Percentiles rank a stretch among this genome's conserved stretches.
Conservation (phyloP, 2,888 invertebrate genomes). For the Stenolophus ochropezus region DNA sequence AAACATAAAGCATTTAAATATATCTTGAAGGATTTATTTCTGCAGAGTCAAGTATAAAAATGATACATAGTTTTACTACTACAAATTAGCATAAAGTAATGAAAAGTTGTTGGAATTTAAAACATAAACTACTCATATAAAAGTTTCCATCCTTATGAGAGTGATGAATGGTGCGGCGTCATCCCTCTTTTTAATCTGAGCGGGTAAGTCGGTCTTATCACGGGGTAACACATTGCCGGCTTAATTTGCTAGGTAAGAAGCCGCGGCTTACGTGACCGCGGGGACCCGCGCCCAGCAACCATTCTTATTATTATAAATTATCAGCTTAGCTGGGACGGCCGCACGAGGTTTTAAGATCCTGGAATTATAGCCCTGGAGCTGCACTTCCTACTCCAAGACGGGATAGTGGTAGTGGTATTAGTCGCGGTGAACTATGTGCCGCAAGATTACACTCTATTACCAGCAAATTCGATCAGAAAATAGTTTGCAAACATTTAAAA, state of each 20-base stretch:
- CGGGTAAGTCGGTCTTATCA: slow-evolving; percentile 22
- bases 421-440: slow-evolving; percentile 4
- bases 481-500: no score
- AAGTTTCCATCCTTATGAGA: not conserved
- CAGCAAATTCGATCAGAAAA: no score
- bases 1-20: not conserved
- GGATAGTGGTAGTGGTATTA: slow-evolving; percentile 13
- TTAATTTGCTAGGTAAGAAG: slow-evolving; percentile 41
- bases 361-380: slow-evolving; percentile 37
- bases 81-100: not conserved
- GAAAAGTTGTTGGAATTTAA: not conserved
- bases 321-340: slow-evolving; percentile 42
- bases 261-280: slow-evolving; percentile 26
- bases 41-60: not conserved
- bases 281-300: slow-evolving; percentile 1
- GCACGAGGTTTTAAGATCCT: slow-evolving; percentile 47
- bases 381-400: not conserved
- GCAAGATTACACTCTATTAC: no score
- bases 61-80: not conserved
- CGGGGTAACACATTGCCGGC: slow-evolving; percentile 44
- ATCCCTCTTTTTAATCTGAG: slow-evolving; percentile 40
- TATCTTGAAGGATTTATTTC: not conserved
- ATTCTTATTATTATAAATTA: slow-evolving; percentile 55
- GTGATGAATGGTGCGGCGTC: not conserved
- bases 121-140: not conserved